Percentiles rank a stretch among this genome's conserved stretches.
Evolutionary conservation across 2,797 vertebrate genomes (phyloP).

Genomic region (Eidolon dupreanum): DNA sequence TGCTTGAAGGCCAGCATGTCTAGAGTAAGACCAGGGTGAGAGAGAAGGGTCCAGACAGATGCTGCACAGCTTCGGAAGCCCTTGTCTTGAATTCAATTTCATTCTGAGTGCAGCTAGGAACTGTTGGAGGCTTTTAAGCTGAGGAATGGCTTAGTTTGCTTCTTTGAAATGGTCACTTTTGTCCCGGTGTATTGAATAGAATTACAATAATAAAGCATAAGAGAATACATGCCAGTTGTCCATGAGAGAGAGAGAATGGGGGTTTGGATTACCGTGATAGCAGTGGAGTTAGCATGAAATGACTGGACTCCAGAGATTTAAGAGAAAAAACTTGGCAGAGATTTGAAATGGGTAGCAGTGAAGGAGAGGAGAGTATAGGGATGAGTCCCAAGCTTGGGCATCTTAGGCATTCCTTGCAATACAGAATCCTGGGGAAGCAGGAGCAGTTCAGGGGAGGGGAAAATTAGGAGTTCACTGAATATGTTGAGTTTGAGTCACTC

Average conservation of each 20-base stretch:
- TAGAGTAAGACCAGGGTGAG: background rate
- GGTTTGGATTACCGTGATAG: background rate
- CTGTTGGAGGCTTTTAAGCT: background rate
- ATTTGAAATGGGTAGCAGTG: background rate
- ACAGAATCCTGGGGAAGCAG: background rate
- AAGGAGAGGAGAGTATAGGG: background rate
- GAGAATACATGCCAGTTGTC: background rate
- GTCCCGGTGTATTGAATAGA: background rate
- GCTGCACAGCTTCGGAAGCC: background rate
- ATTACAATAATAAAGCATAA: background rate
- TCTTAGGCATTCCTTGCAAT: background rate
- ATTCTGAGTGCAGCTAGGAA: background rate
- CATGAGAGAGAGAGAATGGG: background rate
- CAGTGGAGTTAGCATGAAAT: background rate
- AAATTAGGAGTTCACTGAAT: background rate
- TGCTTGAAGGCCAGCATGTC: background rate
- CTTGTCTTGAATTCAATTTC: background rate
- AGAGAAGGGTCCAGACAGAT: background rate
- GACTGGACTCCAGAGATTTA: background rate
- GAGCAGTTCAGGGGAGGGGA: background rate
- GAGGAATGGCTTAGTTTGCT: background rate
- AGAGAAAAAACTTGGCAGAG: background rate
- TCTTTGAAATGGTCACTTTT: slow-evolving; percentile 13
- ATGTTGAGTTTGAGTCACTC: background rate
- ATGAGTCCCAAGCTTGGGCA: background rate